Base-by-base conservation (phyloP, 92 coral and sea anemone species). In the Bergia sp. region DNA sequence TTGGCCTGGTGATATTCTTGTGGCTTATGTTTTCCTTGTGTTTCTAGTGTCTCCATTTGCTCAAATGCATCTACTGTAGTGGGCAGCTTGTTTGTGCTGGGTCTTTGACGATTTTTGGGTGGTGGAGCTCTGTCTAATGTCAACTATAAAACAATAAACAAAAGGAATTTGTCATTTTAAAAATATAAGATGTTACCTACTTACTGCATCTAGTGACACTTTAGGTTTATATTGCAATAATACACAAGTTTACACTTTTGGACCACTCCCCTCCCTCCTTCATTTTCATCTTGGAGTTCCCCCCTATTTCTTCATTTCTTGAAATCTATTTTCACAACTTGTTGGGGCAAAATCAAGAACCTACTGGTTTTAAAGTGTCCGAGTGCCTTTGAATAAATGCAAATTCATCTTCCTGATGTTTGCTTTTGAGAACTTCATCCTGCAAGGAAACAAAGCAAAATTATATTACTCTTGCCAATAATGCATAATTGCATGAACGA, bases 111-210 rank as follows among this genome's bases (percentile, higher is more conserved):
- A 39, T 84, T 84, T 71, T 71, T 84, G 6, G 87, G 87, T 69
- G 87, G 87, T 12, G 87, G 87, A 84, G 87, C 87, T 84, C 87
- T 72, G 65, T 45, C 64, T 50, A 84, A 84, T 36, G 87, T 84
- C 87, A 84, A 84, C 87, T 84, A 29, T 37, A 83, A 49, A 61
- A 79, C 65, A 67, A 9, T 50, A 50, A 50, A 7, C 10, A 8
- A 8, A 50, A 50, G 57, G 57, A 8, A 0, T 50, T 50, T 50
- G 13, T n/a, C n/a, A 61, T 61, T 61, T 47, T 47, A 47, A 47
- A 61, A 61, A 15, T 15, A 61, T 61, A 47, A 47, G 67, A 15
- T 61, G 1, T 2, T 61, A 58, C n/a, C 29, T 45, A 45, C 4
- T 45, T 45, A 5, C 49, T 45, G 49, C 49, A 45, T 45, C 49